Base-by-base conservation (phyloP, 2,797 vertebrate species). In the Chrysocyon brachyurus region DNA sequence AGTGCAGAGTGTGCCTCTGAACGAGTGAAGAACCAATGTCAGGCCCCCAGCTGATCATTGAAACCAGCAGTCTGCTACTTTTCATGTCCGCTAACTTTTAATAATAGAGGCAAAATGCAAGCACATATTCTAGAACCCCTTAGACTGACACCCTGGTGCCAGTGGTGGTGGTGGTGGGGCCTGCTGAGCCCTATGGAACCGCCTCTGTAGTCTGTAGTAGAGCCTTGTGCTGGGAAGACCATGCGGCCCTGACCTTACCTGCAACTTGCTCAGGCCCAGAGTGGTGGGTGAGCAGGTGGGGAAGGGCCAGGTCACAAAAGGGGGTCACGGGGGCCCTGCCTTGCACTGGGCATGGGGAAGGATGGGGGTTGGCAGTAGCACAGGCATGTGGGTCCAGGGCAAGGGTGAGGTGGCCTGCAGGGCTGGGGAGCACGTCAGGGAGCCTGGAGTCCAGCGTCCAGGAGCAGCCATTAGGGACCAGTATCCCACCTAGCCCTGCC, bases 61-160 rank as follows among this genome's bases (percentile, higher is more conserved):
- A 73, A 21, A 11, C 61, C 28, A 1, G 14, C 15, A 12, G 64
- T 8, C 26, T 52, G 11, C 12, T 1, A 52, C 40, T 5, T 5
- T 57, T 14, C 15, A 0, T 5, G 54, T 66, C 36, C 36, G 16
- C 73, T 28, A 6, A 12, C 17, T 56, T 46, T 11, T 46, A n/a
- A 70, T 15, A 63, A 56, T 8, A 81, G 70, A 26, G 8, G 36
- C 64, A 26, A 56, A 57, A 75, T 26, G 49, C 57, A 75, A 8
- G 6, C 31, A 12, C 36, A 3, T 4, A 5, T 16, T 15, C 72
- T 26, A 15, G 40, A 77, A 10, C 56, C 40, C 2, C 0, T 4
- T 3, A 26, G 75, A 54, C n/a, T 0, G 15, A n/a, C 28, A 1
- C 28, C 10, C 56, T 0, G 0, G 28, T 3, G 5, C 31, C 31